Conservation (phyloP, 2,888 invertebrate species). For the Scrobipalpa atriplicella region DNA sequence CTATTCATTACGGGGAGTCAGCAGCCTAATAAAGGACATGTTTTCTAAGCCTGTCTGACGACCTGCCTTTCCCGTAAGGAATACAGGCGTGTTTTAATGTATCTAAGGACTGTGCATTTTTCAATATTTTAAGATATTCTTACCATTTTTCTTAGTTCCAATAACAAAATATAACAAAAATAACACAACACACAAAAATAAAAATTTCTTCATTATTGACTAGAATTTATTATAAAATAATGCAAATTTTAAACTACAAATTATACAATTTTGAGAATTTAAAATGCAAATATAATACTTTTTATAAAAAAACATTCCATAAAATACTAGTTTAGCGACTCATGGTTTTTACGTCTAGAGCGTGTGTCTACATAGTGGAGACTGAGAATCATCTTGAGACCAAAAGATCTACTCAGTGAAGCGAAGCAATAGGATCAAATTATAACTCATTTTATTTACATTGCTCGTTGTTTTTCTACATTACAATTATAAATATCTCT, state of each 20-base stretch:
- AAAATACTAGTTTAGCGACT: neutral
- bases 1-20: too few relatives aligned
- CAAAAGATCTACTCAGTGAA: too few relatives aligned
- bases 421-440: too few relatives aligned
- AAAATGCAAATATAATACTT: neutral
- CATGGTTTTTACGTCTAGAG: neutral
- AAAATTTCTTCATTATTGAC: neutral
- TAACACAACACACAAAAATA: slow-evolving; percentile 1
- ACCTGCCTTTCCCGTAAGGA: too few relatives aligned
- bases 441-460: too few relatives aligned
- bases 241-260: neutral
- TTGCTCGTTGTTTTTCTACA: too few relatives aligned
- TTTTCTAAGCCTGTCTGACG: too few relatives aligned
- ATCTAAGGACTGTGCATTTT: too few relatives aligned
- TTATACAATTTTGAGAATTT: neutral
- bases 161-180: neutral
- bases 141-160: neutral
- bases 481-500: too few relatives aligned
- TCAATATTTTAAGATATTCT: too few relatives aligned
- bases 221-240: neutral
- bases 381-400: neutral
- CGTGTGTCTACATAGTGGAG: neutral
- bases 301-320: neutral
- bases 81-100: too few relatives aligned
- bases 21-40: too few relatives aligned